Conservation (phyloP, 1,140 invertebrate genomes). For the Diachasmimorpha longicaudata region DNA sequence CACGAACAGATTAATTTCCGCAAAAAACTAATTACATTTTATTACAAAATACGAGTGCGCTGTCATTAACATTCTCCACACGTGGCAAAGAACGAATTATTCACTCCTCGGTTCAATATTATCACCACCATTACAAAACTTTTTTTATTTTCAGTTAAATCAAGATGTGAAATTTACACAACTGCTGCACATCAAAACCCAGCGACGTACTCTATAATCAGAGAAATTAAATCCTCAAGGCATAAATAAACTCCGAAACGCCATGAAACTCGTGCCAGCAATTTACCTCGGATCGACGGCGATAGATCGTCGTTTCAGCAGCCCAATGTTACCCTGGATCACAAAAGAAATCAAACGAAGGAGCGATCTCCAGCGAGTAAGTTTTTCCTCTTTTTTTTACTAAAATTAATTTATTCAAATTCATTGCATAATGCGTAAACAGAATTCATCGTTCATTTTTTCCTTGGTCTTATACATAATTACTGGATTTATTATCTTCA, state of each 20-base stretch:
- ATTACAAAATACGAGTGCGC: too few species aligned
- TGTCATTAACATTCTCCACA: too few species aligned
- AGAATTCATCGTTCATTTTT: neutral
- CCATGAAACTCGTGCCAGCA: conserved; percentile 72
- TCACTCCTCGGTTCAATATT: neutral
- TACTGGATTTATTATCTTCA: neutral
- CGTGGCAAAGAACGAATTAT: neutral
- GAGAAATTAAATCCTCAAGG: neutral
- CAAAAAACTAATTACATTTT: too few species aligned
- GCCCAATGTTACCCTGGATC: conserved; percentile 79
- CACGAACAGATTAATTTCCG: too few species aligned
- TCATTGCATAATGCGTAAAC: neutral
- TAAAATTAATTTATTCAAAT: conserved; percentile 3
- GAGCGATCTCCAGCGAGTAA: conserved; percentile 64
- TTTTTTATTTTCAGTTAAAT: neutral
- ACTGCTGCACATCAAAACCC: neutral
- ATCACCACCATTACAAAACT: neutral
- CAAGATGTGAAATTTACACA: conserved; percentile 25
- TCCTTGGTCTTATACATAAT: neutral
- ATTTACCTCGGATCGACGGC: conserved; percentile 76
- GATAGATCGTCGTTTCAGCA: conserved; percentile 76
- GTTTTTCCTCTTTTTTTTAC: conserved; percentile 14
- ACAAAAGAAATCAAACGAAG: conserved; percentile 69
- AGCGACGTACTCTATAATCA: neutral
- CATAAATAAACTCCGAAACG: conserved; percentile 35